Percentiles rank a stretch among this genome's conserved stretches.
Conservation (phyloP, 2,113 vertebrate species). For the Colaptes auratus region DNA sequence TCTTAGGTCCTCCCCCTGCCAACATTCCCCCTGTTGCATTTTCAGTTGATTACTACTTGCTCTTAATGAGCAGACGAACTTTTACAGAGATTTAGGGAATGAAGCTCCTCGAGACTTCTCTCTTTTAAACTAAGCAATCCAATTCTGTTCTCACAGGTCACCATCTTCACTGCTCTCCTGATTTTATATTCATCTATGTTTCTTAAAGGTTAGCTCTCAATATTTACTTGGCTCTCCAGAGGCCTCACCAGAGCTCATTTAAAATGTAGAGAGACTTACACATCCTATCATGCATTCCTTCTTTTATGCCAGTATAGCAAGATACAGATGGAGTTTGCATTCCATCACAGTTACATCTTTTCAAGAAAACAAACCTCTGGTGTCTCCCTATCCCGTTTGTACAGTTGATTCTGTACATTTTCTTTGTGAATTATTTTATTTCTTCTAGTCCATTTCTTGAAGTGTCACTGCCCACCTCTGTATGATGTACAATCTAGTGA, state of each 20-base stretch:
- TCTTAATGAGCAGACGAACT: background rate
- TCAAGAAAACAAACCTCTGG: background rate
- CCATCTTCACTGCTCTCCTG: background rate
- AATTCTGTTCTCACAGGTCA: background rate
- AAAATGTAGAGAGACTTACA: background rate
- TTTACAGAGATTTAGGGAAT: background rate
- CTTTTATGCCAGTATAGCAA: background rate
- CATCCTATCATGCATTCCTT: background rate
- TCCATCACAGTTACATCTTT: background rate
- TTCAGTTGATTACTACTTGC: background rate
- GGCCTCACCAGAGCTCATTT: background rate
- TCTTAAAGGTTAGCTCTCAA: background rate
- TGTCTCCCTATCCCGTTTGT: background rate
- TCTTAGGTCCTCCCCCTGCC: background rate
- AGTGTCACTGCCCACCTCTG: background rate
- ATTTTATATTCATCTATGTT: background rate
- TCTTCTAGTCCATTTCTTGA: background rate
- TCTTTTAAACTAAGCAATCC: background rate
- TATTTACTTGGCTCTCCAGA: background rate
- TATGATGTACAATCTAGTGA: background rate
- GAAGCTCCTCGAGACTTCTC: background rate
- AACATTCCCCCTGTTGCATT: background rate
- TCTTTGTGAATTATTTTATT: background rate
- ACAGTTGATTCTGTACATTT: background rate
- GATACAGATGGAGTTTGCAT: rapidly evolving